Evolutionary conservation across 2,113 vertebrate species (phyloP).

Genomic region (Lipotes vexillifer): DNA sequence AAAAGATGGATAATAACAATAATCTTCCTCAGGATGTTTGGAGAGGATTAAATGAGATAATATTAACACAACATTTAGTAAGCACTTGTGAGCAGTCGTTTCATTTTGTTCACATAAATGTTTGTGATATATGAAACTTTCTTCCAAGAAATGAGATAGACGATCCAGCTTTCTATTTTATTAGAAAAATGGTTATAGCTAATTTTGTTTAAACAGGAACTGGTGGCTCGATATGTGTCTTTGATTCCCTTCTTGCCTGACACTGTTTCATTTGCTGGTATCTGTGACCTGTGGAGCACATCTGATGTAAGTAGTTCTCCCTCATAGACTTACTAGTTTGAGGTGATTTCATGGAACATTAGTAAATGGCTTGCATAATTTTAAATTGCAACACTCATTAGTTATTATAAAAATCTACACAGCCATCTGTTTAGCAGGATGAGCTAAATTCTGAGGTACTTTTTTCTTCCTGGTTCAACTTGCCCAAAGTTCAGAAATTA

Average conservation of each 20-base stretch:
- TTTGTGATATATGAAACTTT: background rate
- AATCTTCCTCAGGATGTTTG: background rate
- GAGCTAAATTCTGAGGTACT: background rate
- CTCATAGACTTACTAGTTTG: background rate
- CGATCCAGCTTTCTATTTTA: background rate
- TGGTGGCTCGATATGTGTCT: conserved; percentile 91
- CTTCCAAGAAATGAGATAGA: background rate
- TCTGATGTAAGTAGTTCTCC: conserved; percentile 88
- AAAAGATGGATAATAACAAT: background rate
- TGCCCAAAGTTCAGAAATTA: background rate
- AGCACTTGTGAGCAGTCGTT: background rate
- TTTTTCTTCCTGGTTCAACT: background rate
- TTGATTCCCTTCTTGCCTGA: conserved; percentile 95
- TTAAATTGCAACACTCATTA: background rate
- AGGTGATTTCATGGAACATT: background rate
- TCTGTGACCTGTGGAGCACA: conserved; percentile 96
- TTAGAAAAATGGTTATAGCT: background rate
- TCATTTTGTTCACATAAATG: background rate
- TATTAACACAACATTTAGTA: background rate
- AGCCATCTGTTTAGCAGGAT: background rate
- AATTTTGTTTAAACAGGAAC: conserved; percentile 78
- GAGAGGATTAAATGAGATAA: background rate
- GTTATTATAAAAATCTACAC: background rate
- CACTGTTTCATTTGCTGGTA: conserved; percentile 87
- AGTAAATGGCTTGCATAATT: background rate